Evolutionary conservation across 2,888 invertebrate species (phyloP), one percentile per base, ranked within the genome.

Genomic region (Apeira syringaria): DNA sequence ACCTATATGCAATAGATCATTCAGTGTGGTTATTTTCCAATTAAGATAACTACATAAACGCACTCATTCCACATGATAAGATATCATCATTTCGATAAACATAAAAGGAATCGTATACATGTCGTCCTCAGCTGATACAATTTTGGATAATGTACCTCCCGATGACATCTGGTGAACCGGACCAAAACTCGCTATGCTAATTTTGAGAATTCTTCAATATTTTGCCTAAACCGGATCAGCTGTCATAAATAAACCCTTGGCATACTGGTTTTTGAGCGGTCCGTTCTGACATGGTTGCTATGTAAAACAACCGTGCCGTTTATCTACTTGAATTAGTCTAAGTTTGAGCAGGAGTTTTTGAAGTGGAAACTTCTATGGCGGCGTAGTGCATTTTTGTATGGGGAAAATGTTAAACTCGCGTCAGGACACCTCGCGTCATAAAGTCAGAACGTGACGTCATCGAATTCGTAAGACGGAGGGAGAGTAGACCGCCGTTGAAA

Each of bases 161-260:
- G 18, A 18, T 20, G 28, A 18, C 9, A 30, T 27, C 27, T 32
- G 10, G 12, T 0, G 10, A 29, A 37, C 44, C 38, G 37, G 43
- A 43, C 22, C n/a, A 8, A 5, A 29, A 33, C 37, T 24, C 1
- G 44, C 29, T 44, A 38, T 44, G 44, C 7, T 29, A 38, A 44
- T 42, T 11, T 12, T 34, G 5, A 20, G 2, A 7, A 7, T 17
- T 29, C 24, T 9, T 24, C 24, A 3, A 9, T 24, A 28, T 40
- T 28, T 28, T 5, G 6, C 10, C 0, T 17, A 11, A 11, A 22
- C 27, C 17, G 11, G 22, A 34, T 20, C 33, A 34, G 22, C 17
- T 32, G 27, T 12, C 12, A 12, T 6, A 34, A 15, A 29, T 32
- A 18, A 13, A 25, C 36, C 17, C 15, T 26, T 27, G 13, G 26